Evolutionary conservation across 2,888 invertebrate genomes (phyloP).

Genomic region (Xestoiulus laeticollis): DNA sequence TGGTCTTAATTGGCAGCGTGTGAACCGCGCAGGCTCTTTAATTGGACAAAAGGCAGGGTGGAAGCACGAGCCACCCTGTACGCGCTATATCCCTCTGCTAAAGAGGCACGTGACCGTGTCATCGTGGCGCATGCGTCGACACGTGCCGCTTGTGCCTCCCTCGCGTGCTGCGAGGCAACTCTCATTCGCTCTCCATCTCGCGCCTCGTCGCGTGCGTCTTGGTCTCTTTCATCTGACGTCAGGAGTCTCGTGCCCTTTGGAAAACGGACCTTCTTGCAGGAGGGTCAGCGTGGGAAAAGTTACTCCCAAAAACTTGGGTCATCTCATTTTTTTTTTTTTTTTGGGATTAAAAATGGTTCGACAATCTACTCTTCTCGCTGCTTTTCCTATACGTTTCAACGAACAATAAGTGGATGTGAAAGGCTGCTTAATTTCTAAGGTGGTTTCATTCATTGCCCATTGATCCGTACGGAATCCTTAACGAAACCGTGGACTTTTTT

Average conservation of each 20-base stretch:
- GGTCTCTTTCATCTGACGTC: not conserved
- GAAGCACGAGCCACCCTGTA: not conserved
- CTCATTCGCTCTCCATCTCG: constrained; percentile 6
- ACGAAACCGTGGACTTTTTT: too few species aligned
- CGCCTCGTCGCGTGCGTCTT: not conserved
- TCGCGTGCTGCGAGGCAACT: not conserved
- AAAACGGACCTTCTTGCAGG: not conserved
- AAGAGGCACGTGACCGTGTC: not conserved
- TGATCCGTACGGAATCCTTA: not conserved
- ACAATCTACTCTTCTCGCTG: not conserved
- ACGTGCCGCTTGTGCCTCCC: constrained; percentile 21
- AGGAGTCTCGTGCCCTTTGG: not conserved
- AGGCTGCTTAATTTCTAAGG: not conserved
- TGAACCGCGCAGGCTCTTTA: too few species aligned
- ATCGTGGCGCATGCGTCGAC: not conserved
- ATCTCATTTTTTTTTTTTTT: not conserved
- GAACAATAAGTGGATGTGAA: not conserved
- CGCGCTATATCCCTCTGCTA: not conserved
- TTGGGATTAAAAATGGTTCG: constrained; percentile 3
- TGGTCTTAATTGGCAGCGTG: too few species aligned
- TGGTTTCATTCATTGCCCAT: not conserved
- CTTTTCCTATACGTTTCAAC: not conserved
- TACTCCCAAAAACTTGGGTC: not conserved
- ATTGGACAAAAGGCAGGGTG: too few species aligned
- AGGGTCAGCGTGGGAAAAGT: not conserved